Conservation (phyloP, 2,888 invertebrate species). For the Thymelicus sylvestris region DNA sequence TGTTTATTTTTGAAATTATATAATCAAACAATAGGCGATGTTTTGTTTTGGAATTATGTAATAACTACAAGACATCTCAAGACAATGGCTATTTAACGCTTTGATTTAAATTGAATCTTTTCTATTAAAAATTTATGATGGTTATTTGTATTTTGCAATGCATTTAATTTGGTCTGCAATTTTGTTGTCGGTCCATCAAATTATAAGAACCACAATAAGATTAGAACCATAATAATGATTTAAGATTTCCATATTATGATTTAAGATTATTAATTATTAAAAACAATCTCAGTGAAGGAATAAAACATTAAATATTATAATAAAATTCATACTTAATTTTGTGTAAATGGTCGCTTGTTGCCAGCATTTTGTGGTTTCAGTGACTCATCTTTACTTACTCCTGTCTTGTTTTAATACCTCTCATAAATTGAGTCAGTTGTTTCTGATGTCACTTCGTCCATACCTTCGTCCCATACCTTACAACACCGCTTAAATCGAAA, state of each 20-base stretch:
- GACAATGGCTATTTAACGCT: conserved; percentile 29
- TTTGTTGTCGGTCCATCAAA: neutral
- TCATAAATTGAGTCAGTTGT: no score
- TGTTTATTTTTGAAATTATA: conserved; percentile 46
- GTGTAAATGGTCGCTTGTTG: no score
- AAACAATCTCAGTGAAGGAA: neutral
- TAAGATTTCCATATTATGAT: neutral
- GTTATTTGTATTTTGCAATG: neutral
- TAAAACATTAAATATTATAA: neutral
- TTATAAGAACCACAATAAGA: neutral
- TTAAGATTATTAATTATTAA: neutral
- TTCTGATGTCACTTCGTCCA: no score
- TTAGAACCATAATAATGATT: no score
- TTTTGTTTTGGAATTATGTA: conserved; percentile 62
- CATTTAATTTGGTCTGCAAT: neutral
- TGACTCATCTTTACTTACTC: no score
- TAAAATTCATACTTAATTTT: no score
- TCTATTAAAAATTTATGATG: neutral
- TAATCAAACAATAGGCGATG: conserved; percentile 53
- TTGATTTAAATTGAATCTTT: conserved; percentile 16
- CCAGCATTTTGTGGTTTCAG: no score
- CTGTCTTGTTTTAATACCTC: no score
- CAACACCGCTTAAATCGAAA: no score
- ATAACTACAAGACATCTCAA: conserved; percentile 43
- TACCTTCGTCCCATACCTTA: no score